These are phyloP conservation scores for Xylocampa areola DNA, from an alignment of 2,888 invertebrate species.

Conservation along the genomic window DNA sequence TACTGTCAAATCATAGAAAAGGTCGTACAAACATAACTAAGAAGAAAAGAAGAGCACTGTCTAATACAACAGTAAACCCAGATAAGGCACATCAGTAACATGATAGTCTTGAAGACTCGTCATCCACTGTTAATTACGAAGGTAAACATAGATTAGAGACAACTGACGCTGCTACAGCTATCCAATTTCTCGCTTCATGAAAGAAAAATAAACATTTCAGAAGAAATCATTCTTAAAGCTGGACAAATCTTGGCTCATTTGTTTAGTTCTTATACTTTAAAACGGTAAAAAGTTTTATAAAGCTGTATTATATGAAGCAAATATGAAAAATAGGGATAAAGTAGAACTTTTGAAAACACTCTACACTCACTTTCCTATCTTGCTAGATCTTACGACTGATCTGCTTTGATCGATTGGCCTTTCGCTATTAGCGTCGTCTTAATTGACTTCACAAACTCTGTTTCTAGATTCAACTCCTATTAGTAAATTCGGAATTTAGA, in stretches of 20 bases:
- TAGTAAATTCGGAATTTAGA: too few species aligned
- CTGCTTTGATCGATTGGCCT: too few species aligned
- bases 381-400: too few species aligned
- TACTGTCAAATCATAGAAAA: conserved; percentile 71
- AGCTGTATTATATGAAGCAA: neutral
- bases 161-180: conserved; percentile 70
- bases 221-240: conserved; percentile 29
- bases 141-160: conserved; percentile 75
- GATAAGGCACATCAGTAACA: conserved; percentile 76
- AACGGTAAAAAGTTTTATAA: neutral
- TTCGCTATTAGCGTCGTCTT: too few species aligned
- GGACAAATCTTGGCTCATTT: conserved; percentile 25
- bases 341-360: too few species aligned
- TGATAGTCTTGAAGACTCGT: conserved; percentile 78
- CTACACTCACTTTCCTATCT: too few species aligned
- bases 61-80: conserved; percentile 64
- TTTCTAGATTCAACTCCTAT: too few species aligned
- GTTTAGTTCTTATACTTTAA: conserved; percentile 21
- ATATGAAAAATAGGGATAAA: too few species aligned
- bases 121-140: conserved; percentile 77
- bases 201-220: conserved; percentile 55
- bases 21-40: conserved; percentile 64
- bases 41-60: conserved; percentile 65
- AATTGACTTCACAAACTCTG: too few species aligned
- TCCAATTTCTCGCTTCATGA: conserved; percentile 68